Conservation (phyloP, 2,113 vertebrate species). For the Glaucomys volans region DNA sequence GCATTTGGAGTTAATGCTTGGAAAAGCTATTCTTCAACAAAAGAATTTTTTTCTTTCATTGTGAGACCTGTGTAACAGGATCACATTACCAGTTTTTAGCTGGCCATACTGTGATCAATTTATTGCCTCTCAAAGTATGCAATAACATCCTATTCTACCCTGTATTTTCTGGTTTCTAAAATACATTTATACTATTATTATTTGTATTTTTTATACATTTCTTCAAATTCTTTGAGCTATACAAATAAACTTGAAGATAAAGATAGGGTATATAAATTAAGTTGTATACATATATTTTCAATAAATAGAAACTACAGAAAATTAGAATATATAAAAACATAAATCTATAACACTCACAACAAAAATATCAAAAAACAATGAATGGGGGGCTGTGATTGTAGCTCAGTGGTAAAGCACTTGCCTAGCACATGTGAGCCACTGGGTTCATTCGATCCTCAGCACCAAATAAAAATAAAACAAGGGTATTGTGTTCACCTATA, state of each 20-base stretch:
- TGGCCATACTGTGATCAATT: not conserved
- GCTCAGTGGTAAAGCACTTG: too few species aligned
- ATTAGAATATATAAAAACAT: not conserved
- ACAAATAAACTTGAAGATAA: not conserved
- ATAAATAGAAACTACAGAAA: not conserved
- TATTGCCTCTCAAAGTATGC: not conserved
- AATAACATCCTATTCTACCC: conserved; percentile 37
- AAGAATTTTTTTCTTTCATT: conserved; percentile 27
- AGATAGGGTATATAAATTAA: not conserved
- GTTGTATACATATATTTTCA: not conserved
- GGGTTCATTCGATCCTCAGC: too few species aligned
- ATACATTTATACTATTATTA: not conserved
- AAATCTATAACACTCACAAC: not conserved
- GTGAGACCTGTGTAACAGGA: not conserved
- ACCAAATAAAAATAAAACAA: too few species aligned
- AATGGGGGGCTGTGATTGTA: not conserved
- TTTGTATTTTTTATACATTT: conserved; percentile 41
- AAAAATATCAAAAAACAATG: conserved; percentile 13
- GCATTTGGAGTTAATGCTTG: conserved; percentile 22
- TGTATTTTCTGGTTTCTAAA: not conserved
- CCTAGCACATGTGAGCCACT: too few species aligned
- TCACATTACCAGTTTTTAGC: conserved; percentile 14
- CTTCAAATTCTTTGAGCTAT: conserved; percentile 17
- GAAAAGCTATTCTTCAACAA: conserved; percentile 45
- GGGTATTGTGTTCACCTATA: too few species aligned